Percentiles rank a stretch among this genome's conserved stretches.
These are phyloP conservation scores for Onychostruthus taczanowskii DNA, from an alignment of 2,113 vertebrate species.

Conservation along the genomic window DNA sequence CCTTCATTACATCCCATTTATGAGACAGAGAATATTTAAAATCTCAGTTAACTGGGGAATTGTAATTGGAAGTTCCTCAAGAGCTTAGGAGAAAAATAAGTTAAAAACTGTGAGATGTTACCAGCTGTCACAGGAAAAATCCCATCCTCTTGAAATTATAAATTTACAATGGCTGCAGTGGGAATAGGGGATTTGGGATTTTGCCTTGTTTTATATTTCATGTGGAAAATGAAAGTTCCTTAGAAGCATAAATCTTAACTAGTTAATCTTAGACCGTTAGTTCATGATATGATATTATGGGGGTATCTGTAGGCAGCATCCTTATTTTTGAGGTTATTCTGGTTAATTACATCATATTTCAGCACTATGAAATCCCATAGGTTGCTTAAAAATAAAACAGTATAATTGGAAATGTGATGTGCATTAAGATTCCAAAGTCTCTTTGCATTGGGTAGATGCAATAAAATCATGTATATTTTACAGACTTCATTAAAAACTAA, in stretches of 20 bases:
- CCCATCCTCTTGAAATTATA: neutral
- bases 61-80: neutral
- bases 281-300: neutral
- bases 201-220: neutral
- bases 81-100: neutral
- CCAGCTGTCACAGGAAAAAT: neutral
- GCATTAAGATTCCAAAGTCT: neutral
- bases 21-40: neutral
- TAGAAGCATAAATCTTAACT: neutral
- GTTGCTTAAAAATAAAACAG: neutral
- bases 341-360: neutral
- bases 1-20: neutral
- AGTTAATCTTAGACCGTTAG: neutral
- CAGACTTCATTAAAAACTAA: neutral
- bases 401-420: neutral
- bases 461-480: neutral
- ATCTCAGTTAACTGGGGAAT: neutral
- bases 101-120: neutral
- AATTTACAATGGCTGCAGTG: neutral
- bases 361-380: neutral
- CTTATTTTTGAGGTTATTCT: neutral
- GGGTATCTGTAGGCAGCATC: neutral
- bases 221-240: neutral
- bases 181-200: neutral
- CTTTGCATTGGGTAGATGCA: neutral